A percentile compares a stretch with the other conserved stretches of the same genome.
These are phyloP conservation scores for Forbesichthys papilliferus DNA, from an alignment of 2,113 vertebrate genomes.

Conservation along the genomic window DNA sequence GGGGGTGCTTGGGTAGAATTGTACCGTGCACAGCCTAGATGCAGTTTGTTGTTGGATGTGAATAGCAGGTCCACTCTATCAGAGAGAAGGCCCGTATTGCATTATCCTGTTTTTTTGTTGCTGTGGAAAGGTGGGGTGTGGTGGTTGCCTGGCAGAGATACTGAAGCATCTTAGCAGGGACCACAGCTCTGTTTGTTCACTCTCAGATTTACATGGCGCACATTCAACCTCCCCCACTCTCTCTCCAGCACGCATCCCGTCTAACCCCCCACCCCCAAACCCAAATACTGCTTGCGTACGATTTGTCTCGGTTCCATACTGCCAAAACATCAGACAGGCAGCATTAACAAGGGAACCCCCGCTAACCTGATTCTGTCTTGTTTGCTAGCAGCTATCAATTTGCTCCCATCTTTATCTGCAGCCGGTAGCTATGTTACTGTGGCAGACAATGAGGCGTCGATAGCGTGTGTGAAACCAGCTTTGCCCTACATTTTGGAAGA, in stretches of 20 bases:
- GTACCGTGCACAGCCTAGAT: conserved; percentile 1
- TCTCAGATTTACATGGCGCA: conserved; percentile 44
- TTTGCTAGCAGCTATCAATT: neutral
- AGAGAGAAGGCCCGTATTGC: conserved; percentile 16
- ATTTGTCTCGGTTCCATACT: conserved; percentile 52
- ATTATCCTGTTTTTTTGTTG: conserved; percentile 24
- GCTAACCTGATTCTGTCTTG: conserved; percentile 52
- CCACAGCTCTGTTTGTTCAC: conserved; percentile 58
- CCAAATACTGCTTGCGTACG: conserved; percentile 57
- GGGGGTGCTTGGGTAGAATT: neutral
- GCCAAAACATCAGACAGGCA: conserved; percentile 67
- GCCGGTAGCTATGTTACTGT: conserved; percentile 30
- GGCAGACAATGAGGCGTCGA: conserved; percentile 9
- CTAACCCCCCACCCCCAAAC: conserved; percentile 34
- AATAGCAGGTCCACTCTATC: conserved; percentile 2
- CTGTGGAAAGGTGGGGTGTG: conserved; percentile 47
- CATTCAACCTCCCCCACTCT: conserved; percentile 45
- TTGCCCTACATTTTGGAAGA: conserved; percentile 49
- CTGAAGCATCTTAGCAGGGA: conserved; percentile 46
- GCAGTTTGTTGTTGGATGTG: conserved; percentile 2
- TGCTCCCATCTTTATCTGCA: conserved; percentile 54
- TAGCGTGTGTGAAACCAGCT: conserved; percentile 1
- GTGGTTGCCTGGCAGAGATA: conserved; percentile 44
- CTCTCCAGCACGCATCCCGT: conserved; percentile 27
- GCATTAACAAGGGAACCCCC: conserved; percentile 28